Evolutionary conservation across 2,113 vertebrate species (phyloP).

Genomic region (Anarhynchus alexandrinus): DNA sequence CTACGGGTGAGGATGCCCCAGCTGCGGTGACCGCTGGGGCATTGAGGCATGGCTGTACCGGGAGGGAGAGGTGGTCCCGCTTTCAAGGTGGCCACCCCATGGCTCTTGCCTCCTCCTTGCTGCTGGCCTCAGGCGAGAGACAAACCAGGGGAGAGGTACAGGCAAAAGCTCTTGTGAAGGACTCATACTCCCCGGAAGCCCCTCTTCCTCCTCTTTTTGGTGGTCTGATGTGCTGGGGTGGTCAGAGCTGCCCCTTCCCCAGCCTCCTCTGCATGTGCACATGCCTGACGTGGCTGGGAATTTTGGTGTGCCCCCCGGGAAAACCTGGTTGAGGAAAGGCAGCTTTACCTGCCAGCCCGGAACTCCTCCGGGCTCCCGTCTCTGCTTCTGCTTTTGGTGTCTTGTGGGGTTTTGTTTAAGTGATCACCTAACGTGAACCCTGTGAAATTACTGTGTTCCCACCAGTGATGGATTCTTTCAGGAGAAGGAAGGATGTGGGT

Average conservation of each 20-base stretch:
- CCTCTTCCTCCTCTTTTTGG: background rate
- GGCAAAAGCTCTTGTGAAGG: background rate
- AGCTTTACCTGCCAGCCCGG: background rate
- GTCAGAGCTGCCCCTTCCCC: background rate
- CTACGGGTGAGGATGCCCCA: accelerated
- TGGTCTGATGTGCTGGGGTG: background rate
- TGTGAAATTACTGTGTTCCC: background rate
- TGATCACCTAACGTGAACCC: background rate
- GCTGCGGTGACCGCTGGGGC: background rate
- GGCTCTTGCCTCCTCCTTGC: background rate
- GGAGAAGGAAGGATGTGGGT: background rate
- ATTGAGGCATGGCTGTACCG: accelerated
- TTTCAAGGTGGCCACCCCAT: background rate
- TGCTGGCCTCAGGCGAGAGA: background rate
- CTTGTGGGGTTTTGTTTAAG: background rate
- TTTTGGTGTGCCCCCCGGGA: background rate
- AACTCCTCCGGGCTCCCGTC: background rate
- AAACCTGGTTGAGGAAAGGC: background rate
- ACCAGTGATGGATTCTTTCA: background rate
- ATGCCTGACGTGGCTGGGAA: accelerated
- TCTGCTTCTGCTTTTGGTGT: background rate
- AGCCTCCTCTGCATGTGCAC: accelerated
- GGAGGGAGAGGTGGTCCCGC: background rate
- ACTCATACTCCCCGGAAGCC: accelerated
- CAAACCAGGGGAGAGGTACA: background rate